Evolutionary conservation across 2,888 invertebrate species (phyloP).

Genomic region (Sinotaia quadrata): DNA sequence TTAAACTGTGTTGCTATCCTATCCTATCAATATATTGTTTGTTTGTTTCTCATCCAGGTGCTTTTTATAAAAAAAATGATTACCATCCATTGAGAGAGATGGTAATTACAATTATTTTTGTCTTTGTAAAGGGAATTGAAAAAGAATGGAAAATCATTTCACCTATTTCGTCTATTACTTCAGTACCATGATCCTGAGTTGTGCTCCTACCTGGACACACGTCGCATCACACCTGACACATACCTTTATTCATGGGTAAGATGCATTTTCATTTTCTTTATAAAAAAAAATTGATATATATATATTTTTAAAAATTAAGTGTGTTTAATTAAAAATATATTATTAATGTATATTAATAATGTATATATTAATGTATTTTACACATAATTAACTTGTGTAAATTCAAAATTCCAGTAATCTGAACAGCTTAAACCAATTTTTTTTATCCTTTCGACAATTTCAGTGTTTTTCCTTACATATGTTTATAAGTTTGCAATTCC

Average conservation of each 20-base stretch:
- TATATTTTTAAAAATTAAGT: not conserved
- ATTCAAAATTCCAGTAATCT: no score
- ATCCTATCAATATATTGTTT: no score
- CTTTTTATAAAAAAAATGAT: not conserved
- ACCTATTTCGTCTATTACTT: constrained; percentile 82
- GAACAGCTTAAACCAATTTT: no score
- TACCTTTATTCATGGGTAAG: constrained; percentile 88
- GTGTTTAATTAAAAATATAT: no score
- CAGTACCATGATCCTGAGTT: constrained; percentile 98
- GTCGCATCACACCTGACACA: constrained; percentile 91
- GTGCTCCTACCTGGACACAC: constrained; percentile 96
- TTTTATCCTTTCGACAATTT: no score
- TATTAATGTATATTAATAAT: no score
- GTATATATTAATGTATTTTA: no score
- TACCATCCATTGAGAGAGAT: not conserved
- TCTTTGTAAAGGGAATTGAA: constrained; percentile 73
- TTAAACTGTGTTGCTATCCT: no score
- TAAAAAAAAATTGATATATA: not conserved
- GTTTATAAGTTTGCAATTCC: no score
- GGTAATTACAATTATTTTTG: not conserved
- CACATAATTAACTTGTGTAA: no score
- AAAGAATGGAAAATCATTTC: constrained; percentile 75
- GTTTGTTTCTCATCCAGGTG: no score
- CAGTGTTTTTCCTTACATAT: no score
- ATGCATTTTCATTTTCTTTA: not conserved